phyloP scores from a whole-genome alignment of 2,113 vertebrate genomes.

The Tychaedon coryphoeus region DNA sequence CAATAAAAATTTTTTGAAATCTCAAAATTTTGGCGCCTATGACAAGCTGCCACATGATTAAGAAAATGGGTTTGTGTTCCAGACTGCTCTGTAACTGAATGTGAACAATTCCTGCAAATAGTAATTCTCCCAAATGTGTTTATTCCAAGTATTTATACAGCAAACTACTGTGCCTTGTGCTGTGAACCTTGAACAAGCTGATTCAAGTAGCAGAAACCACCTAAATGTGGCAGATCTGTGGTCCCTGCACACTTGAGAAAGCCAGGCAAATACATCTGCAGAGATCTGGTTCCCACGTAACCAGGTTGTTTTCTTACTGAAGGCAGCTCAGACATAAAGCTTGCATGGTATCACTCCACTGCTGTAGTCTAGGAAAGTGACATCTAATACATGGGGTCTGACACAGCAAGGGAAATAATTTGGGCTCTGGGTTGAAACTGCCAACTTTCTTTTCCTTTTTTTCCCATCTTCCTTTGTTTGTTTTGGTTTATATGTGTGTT shows the following conservation, averaged over 20 bases:
- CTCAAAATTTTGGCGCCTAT: neutral
- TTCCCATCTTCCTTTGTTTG: fast-evolving
- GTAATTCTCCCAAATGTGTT: neutral
- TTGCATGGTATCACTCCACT: neutral
- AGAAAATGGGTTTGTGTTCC: neutral
- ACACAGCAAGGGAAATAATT: neutral
- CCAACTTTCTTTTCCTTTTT: fast-evolving
- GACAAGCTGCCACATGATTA: neutral
- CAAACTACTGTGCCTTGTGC: neutral
- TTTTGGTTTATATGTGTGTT: neutral
- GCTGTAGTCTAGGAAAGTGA: neutral
- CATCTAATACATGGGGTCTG: neutral
- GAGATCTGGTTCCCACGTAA: neutral
- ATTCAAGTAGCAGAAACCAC: neutral
- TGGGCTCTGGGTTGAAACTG: neutral
- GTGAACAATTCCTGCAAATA: neutral
- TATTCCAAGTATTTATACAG: neutral
- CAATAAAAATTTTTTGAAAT: neutral
- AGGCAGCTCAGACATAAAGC: neutral
- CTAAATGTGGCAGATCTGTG: neutral
- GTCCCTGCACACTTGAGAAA: neutral
- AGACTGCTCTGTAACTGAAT: neutral
- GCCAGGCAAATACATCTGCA: neutral
- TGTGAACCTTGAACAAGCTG: neutral
- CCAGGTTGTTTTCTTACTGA: neutral